Evolutionary conservation across 2,113 vertebrate genomes (phyloP).

Genomic region (Larimichthys polyactis): DNA sequence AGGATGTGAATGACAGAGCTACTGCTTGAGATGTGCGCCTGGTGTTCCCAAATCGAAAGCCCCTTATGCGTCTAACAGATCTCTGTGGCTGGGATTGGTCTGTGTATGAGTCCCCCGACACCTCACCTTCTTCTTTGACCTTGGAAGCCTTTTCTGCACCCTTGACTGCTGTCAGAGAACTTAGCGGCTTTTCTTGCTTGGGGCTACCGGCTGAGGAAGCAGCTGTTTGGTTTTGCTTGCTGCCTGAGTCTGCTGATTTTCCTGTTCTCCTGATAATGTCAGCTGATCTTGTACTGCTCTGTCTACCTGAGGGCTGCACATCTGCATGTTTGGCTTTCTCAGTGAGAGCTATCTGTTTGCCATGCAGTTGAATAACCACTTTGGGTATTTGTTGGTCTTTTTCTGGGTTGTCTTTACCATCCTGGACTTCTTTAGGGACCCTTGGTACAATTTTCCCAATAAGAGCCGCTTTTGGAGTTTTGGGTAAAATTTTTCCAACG

Average conservation of each 20-base stretch:
- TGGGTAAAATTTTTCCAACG: conserved; percentile 67
- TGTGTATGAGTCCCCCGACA: conserved; percentile 24
- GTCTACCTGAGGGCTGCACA: conserved; percentile 25
- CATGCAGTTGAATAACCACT: conserved; percentile 61
- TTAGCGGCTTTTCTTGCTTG: conserved; percentile 59
- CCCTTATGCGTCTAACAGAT: conserved; percentile 36
- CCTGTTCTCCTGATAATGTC: conserved; percentile 15
- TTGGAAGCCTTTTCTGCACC: conserved; percentile 45
- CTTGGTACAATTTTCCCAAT: conserved; percentile 70
- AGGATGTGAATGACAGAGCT: conserved; percentile 33
- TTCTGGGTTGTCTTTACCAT: conserved; percentile 12
- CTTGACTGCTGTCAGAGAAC: conserved; percentile 54
- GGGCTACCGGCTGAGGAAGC: conserved; percentile 47
- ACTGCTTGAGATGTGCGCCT: conserved; percentile 45
- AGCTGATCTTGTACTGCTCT: conserved; percentile 20
- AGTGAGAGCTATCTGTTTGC: conserved; percentile 40
- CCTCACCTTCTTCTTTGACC: conserved; percentile 45
- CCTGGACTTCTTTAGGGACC: conserved; percentile 52
- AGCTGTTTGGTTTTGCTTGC: conserved; percentile 38
- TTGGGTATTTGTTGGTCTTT: conserved; percentile 53
- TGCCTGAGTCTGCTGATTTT: conserved; percentile 17
- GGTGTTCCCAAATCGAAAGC: conserved; percentile 36
- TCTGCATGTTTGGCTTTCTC: conserved; percentile 47
- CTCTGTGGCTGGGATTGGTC: conserved; percentile 37
- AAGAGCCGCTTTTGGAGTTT: conserved; percentile 50